Percentiles rank a stretch among this genome's conserved stretches.
Evolutionary conservation across 2,888 invertebrate genomes (phyloP).

Genomic region (Catonia carolina): DNA sequence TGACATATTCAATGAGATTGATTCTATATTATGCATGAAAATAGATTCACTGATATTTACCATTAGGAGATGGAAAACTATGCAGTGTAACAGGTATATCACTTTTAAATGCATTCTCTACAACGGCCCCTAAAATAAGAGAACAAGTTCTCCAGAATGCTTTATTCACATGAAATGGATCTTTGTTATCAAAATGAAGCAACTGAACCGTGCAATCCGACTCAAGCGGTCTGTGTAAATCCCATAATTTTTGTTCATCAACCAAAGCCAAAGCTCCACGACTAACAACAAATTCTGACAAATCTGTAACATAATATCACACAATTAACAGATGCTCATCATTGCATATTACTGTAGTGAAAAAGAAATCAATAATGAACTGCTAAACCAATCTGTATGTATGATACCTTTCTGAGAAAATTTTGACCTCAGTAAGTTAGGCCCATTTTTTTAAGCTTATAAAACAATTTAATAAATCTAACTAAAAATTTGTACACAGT

Average conservation of each 20-base stretch:
- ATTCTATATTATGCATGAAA: no score
- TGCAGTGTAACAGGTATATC: conserved; percentile 68
- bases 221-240: conserved; percentile 81
- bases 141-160: conserved; percentile 93
- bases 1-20: no score
- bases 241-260: conserved; percentile 75
- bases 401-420: no score
- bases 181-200: conserved; percentile 52
- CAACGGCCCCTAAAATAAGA: conserved; percentile 74
- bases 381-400: no score
- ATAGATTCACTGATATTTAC: no score
- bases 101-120: conserved; percentile 72
- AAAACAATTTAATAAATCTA: no score
- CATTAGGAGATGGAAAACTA: conserved; percentile 84
- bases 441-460: no score
- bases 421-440: no score
- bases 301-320: conserved; percentile 52
- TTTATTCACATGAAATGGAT: conserved; percentile 58
- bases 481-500: no score
- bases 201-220: conserved; percentile 54
- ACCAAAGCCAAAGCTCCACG: conserved; percentile 73
- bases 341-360: neutral
- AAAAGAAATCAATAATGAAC: neutral
- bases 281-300: conserved; percentile 62
- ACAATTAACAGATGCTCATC: conserved; percentile 16